Evolutionary conservation across 2,113 vertebrate genomes (phyloP).

Genomic region (Misgurnus mizolepis): DNA sequence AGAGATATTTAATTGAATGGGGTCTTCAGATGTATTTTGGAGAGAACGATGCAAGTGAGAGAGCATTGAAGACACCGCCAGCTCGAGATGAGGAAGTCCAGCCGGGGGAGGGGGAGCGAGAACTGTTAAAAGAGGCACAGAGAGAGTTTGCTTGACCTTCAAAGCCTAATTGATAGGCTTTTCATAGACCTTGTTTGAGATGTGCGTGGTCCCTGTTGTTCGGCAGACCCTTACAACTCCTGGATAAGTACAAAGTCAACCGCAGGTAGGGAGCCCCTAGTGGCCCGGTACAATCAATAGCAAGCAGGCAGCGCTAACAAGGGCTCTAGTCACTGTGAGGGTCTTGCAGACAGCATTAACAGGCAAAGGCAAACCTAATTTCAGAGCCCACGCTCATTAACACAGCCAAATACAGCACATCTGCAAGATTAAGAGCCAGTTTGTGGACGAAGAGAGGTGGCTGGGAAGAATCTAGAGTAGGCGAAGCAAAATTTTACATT

Average conservation of each 20-base stretch:
- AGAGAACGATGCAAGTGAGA: constrained; percentile 63
- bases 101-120: constrained; percentile 45
- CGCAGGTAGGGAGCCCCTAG: constrained; percentile 73
- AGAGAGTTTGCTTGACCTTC: constrained; percentile 82
- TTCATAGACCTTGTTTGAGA: constrained; percentile 79
- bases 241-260: constrained; percentile 78
- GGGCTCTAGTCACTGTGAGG: constrained; percentile 69
- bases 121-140: constrained; percentile 52
- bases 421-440: constrained; percentile 51
- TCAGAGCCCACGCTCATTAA: constrained; percentile 70
- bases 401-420: constrained; percentile 61
- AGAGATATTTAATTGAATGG: constrained; percentile 96
- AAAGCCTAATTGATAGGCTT: constrained; percentile 87
- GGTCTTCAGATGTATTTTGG: constrained; percentile 90
- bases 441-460: constrained; percentile 45
- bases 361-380: constrained; percentile 65
- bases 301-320: constrained; percentile 67
- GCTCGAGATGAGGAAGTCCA: constrained; percentile 75
- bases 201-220: constrained; percentile 71
- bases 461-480: constrained; percentile 1
- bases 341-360: constrained; percentile 63
- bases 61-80: constrained; percentile 56
- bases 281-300: constrained; percentile 63
- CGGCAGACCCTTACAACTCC: constrained; percentile 78
- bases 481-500: constrained; percentile 43